phyloP scores from a whole-genome alignment of 2,113 vertebrate species.

The Psittacara wagleri region DNA sequence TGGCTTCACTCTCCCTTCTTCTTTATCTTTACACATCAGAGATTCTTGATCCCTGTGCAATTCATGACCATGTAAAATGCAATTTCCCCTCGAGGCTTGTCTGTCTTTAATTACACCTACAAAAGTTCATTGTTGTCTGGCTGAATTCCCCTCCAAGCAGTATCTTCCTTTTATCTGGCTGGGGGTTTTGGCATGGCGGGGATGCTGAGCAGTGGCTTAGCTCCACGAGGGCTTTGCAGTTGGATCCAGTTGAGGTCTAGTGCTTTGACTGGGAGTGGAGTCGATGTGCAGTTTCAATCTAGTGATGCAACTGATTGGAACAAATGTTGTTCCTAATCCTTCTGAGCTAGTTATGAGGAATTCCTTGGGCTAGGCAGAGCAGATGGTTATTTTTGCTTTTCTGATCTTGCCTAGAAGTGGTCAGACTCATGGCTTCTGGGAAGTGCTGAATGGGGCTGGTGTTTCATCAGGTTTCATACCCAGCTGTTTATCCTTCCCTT shows the following conservation, averaged over 20 bases:
- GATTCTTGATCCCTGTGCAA: not conserved
- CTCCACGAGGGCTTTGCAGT: not conserved
- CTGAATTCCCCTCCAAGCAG: not conserved
- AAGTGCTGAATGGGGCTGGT: slow-evolving; percentile 1
- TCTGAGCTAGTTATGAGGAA: slow-evolving; percentile 22
- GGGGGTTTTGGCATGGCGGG: not conserved
- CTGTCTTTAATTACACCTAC: slow-evolving; percentile 17
- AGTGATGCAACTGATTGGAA: slow-evolving; percentile 38
- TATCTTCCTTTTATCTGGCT: not conserved
- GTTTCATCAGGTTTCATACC: slow-evolving; percentile 2
- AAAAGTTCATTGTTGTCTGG: not conserved
- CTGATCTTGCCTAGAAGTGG: slow-evolving; percentile 16
- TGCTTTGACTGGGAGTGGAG: not conserved
- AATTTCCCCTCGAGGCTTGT: not conserved
- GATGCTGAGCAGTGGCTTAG: not conserved
- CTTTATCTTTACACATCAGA: not conserved
- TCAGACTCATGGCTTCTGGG: slow-evolving; percentile 29
- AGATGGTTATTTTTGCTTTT: slow-evolving; percentile 23
- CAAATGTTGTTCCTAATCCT: not conserved
- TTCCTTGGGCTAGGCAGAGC: not conserved
- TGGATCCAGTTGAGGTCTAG: not conserved
- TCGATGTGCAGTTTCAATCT: not conserved
- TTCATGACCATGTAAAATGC: not conserved
- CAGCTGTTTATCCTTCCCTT: not conserved
- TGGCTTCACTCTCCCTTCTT: not conserved